A percentile compares a stretch with the other conserved stretches of the same genome.
Evolutionary conservation across 2,113 vertebrate genomes (phyloP).

Genomic region (Crypturellus undulatus): DNA sequence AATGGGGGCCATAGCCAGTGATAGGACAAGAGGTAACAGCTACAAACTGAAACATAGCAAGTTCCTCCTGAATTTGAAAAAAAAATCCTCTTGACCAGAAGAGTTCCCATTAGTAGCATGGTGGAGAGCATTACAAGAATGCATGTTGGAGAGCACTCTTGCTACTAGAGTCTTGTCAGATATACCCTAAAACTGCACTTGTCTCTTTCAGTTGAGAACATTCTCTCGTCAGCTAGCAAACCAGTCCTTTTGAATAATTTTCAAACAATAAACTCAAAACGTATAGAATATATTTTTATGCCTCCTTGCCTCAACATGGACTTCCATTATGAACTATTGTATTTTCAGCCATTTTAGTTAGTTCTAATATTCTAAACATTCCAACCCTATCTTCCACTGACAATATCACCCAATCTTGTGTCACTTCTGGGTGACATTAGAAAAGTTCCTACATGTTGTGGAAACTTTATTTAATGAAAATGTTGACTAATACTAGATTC

Average conservation of each 20-base stretch:
- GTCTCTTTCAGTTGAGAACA: neutral
- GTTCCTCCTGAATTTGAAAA: no score
- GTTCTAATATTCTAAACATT: neutral
- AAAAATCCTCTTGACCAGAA: neutral
- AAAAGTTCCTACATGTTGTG: neutral
- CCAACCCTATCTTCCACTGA: neutral
- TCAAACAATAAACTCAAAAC: neutral
- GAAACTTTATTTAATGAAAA: neutral
- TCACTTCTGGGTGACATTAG: neutral
- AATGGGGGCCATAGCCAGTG: no score
- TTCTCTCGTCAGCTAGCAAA: neutral
- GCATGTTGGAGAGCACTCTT: neutral
- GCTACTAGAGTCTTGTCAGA: neutral
- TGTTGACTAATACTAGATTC: neutral
- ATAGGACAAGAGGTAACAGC: no score
- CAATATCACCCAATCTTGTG: neutral
- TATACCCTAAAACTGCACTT: neutral
- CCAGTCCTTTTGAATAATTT: neutral
- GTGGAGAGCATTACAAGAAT: neutral
- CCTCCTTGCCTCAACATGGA: accelerated
- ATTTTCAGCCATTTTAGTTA: neutral
- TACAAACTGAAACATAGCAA: no score
- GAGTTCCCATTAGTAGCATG: neutral
- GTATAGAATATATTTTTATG: neutral
- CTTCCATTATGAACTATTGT: neutral